Base-by-base conservation (phyloP, 1,140 invertebrate species). In the Lethocerus indicus region DNA sequence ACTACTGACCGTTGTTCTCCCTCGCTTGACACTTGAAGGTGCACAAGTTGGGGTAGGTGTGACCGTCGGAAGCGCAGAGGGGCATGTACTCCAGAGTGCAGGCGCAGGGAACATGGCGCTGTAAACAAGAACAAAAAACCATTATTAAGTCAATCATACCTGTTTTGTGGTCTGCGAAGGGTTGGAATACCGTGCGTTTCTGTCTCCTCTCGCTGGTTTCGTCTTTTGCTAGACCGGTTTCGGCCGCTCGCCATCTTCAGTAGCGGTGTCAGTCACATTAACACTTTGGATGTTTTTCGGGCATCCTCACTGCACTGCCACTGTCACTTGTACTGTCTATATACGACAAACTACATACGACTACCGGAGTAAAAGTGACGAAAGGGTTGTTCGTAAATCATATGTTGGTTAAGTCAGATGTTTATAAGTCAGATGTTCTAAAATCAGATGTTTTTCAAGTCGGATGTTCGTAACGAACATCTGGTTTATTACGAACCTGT, bases 21-120 rank as follows among this genome's bases (percentile, higher is more conserved):
- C 43, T 47, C n/a, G 36, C 24, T 6, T 40, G 45, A 23, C 50
- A 52, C 2, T 36, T 49, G 16, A 52, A 52, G 7, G 7, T 29
- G 46, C 46, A 52, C 18, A n/a, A 16, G 26, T 52, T 52, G n/a
- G 9, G 16, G 27, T 52, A 52, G 26, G 50, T 52, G 4, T 20
- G 21, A 12, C 45, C 26, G 32, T 52, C 36, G 26, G 44, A 49
- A 2, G 32, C 50, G 29, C 50, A 52, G 35, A 52, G 45, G 36
- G 50, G 50, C 47, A 42, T 49, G 36, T 47, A 35, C 2, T 54
- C 21, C 14, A 2, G 40, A 7, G 41, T 55, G 41, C 57, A 58
- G 0, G 54, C 35, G 27, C 44, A 47, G 12, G 44, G 18, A 9
- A 40, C 37, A 40, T 9, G 29, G 9, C 9, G 9, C 29, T 9